Evolutionary conservation across 2,797 vertebrate species (phyloP).

Genomic region (Sitta carolinensis): DNA sequence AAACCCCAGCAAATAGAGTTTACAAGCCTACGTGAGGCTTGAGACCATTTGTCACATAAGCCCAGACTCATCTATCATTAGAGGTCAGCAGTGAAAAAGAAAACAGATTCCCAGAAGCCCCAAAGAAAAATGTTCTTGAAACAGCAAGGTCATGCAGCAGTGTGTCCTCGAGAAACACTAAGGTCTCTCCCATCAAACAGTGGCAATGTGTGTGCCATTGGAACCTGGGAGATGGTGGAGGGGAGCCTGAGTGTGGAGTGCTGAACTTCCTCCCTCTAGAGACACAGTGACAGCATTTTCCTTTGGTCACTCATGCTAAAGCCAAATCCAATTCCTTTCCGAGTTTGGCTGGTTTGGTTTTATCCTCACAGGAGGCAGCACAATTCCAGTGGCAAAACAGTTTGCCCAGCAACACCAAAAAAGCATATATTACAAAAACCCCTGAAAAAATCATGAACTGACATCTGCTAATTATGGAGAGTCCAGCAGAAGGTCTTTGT

Average conservation of each 20-base stretch:
- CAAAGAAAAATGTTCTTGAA: constrained; percentile 43
- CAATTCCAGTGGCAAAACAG: background rate
- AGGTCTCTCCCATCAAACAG: background rate
- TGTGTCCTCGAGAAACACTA: background rate
- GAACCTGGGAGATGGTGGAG: background rate
- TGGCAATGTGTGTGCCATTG: background rate
- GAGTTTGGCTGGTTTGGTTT: background rate
- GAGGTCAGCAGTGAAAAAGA: constrained; percentile 43
- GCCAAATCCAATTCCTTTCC: background rate
- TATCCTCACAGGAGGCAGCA: background rate
- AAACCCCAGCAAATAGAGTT: constrained; percentile 1
- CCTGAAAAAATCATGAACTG: rapidly evolving
- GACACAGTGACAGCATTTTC: background rate
- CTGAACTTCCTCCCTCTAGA: background rate
- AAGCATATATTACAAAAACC: rapidly evolving
- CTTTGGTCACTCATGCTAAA: background rate
- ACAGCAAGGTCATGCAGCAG: constrained; percentile 26
- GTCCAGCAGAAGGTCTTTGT: background rate
- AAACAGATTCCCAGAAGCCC: constrained; percentile 44
- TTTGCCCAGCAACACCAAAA: background rate
- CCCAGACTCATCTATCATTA: constrained; percentile 43
- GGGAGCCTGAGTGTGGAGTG: background rate
- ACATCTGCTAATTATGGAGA: background rate
- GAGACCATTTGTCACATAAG: constrained; percentile 35
- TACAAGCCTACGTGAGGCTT: background rate